These are phyloP conservation scores for Phoronis australis DNA, from an alignment of 2,888 invertebrate species.

Conservation along the genomic window DNA sequence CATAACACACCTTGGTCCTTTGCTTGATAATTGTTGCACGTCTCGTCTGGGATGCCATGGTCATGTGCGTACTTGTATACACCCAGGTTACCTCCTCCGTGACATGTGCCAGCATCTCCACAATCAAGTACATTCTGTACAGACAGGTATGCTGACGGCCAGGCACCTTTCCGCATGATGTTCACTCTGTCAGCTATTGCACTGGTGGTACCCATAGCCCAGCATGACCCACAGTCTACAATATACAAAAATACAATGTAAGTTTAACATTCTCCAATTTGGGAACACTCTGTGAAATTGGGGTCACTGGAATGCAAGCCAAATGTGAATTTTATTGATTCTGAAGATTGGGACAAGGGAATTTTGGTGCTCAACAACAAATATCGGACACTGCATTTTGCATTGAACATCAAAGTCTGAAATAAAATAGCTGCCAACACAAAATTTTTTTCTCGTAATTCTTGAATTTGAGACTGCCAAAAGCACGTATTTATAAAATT, in stretches of 20 bases:
- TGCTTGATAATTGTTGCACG: constrained; percentile 58
- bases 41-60: constrained; percentile 55
- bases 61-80: constrained; percentile 55
- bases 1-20: constrained; percentile 53
- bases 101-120: constrained; percentile 53
- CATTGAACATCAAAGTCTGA: too few relatives aligned
- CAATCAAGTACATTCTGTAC: constrained; percentile 56
- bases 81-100: constrained; percentile 42
- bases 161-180: constrained; percentile 53
- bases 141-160: constrained; percentile 55
- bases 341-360: too few relatives aligned
- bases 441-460: too few relatives aligned
- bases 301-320: background rate
- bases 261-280: background rate
- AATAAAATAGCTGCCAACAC: too few relatives aligned
- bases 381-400: too few relatives aligned
- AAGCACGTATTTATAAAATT: too few relatives aligned
- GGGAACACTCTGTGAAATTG: background rate
- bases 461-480: too few relatives aligned
- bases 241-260: background rate
- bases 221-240: constrained; percentile 56
- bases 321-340: too few relatives aligned
- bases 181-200: constrained; percentile 56
- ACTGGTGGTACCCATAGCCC: constrained; percentile 56
- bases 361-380: too few relatives aligned